Evolutionary conservation across 2,888 invertebrate species (phyloP), one percentile per base, ranked within the genome.

Genomic region (Carabus problematicus): DNA sequence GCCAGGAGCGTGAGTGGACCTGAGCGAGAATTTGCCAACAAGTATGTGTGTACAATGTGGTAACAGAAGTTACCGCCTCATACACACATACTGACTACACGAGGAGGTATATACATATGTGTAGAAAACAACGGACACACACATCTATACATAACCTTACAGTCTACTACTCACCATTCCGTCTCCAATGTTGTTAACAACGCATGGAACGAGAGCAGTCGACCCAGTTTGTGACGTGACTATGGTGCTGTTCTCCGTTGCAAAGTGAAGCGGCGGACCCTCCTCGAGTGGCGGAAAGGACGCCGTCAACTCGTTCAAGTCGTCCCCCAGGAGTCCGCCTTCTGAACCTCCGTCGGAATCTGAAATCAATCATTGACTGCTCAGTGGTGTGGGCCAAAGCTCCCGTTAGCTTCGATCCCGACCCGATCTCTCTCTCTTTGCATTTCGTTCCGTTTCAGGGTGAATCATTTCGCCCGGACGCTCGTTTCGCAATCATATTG

Each of bases 201-300:
- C 87, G 80, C 94, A 94, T 1, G 94, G 94, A 72, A 94, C 85
- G 70, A 92, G 85, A 3, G 94, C 93, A 0, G 92, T 93, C 70
- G 93, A 92, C 12, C 93, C 93, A 54, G 91, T 92, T 83, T 94
- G 94, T 75, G 94, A 92, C 72, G 90, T 91, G 79, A 94, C 88
- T 55, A 89, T 82, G 0, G 92, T 92, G 72, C 91, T 92, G 80
- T 94, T 94, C 77, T 91, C 91, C 4, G 94, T 94, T 61, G 89
- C 90, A 78, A 94, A 94, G 80, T 88, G 90, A 83, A 92, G 91
- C 77, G 91, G 91, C 66, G 89, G 79, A 72, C 82, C 82, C 74
- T 81, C 80, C n/a, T 56, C 64, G 19, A 56, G 43, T 55, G 80
- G 75, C 49, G 82, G 78, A 76, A 80, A 82, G 66, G 82, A 80